phyloP scores from a whole-genome alignment of 2,113 vertebrate species.

The Anhinga anhinga region DNA sequence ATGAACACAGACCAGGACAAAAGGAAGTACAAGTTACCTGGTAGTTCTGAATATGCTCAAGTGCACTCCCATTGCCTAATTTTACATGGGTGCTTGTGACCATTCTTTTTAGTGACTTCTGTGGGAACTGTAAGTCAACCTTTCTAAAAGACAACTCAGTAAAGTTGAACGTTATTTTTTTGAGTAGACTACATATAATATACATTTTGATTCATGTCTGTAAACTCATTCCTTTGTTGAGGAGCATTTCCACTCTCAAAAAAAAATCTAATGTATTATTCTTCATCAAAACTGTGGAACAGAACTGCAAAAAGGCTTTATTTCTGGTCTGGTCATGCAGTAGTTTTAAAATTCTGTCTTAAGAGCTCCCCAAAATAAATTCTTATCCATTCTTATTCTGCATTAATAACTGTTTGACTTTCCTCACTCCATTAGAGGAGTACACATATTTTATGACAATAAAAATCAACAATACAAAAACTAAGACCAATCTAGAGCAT shows the following conservation, averaged over 20 bases:
- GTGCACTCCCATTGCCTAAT: neutral
- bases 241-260: neutral
- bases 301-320: neutral
- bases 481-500: neutral
- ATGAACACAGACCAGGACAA: neutral
- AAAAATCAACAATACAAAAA: neutral
- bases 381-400: neutral
- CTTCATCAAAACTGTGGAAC: neutral
- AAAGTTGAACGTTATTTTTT: neutral
- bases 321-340: neutral
- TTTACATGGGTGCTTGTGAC: neutral
- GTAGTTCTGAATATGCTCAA: neutral
- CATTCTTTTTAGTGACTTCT: neutral
- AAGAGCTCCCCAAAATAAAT: neutral
- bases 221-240: neutral
- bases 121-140: neutral
- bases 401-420: neutral
- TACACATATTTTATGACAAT: neutral
- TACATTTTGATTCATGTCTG: neutral
- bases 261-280: neutral
- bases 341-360: neutral
- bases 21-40: neutral
- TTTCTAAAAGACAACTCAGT: neutral
- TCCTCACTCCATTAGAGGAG: neutral
- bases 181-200: neutral